These are phyloP conservation scores for Notolepis coatsorum DNA, from an alignment of 2,797 vertebrate genomes.

Conservation along the genomic window DNA sequence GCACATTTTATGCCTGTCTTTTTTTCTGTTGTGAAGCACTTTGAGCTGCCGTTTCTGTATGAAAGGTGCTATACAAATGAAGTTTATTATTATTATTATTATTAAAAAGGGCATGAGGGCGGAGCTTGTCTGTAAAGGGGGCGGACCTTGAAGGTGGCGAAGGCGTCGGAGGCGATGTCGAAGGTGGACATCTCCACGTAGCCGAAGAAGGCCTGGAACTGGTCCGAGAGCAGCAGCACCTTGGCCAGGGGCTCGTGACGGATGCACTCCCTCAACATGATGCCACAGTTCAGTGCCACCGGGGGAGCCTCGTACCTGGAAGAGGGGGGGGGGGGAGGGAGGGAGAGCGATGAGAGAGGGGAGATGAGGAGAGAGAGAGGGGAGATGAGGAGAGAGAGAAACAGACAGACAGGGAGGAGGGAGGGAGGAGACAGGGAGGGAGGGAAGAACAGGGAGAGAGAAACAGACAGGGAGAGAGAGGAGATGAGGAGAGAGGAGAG, in stretches of 20 bases:
- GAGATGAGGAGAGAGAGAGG: too few relatives aligned
- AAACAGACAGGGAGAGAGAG: too few relatives aligned
- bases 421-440: too few relatives aligned
- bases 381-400: not conserved
- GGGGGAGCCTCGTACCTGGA: slow-evolving; percentile 91
- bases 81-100: too few relatives aligned
- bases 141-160: slow-evolving; percentile 96
- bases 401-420: too few relatives aligned
- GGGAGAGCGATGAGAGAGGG: too few relatives aligned
- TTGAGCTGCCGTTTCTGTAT: too few relatives aligned
- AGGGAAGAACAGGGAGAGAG: too few relatives aligned
- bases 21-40: too few relatives aligned
- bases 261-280: slow-evolving; percentile 97
- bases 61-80: too few relatives aligned
- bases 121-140: not conserved
- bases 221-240: slow-evolving; percentile 89
- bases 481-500: too few relatives aligned
- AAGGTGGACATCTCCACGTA: slow-evolving; percentile 99
- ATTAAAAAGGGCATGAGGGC: not conserved
- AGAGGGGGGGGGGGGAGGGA: not conserved
- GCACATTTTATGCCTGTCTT: too few relatives aligned
- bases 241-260: slow-evolving; percentile 95
- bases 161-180: slow-evolving; percentile 97
- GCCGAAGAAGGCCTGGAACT: slow-evolving; percentile 93
- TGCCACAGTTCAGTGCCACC: slow-evolving; percentile 95